Percentiles rank a stretch among this genome's conserved stretches.
Conservation (phyloP, 2,888 invertebrate species). For the Eledone cirrhosa region DNA sequence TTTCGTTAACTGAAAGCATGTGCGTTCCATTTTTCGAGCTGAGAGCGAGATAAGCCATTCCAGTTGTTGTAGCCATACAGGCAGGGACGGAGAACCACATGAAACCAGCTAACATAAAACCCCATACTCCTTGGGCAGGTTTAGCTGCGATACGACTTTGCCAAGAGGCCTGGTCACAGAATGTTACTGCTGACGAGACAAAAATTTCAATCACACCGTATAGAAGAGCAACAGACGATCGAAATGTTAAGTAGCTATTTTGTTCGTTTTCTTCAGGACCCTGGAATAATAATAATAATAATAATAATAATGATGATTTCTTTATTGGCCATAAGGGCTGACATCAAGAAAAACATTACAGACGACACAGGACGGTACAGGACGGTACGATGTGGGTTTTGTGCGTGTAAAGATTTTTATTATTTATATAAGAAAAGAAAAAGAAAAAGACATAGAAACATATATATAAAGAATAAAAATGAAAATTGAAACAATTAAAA, state of each 20-base stretch:
- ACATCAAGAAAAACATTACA: too few relatives aligned
- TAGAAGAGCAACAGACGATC: conserved; percentile 56
- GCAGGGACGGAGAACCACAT: conserved; percentile 67
- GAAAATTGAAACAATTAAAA: too few relatives aligned
- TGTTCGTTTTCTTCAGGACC: conserved; percentile 58
- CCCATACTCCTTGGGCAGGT: conserved; percentile 64
- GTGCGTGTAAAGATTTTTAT: too few relatives aligned
- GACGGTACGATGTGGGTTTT: too few relatives aligned
- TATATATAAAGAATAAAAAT: too few relatives aligned
- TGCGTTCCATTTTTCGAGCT: conserved; percentile 57
- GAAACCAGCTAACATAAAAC: conserved; percentile 64
- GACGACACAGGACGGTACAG: too few relatives aligned
- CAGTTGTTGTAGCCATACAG: conserved; percentile 66
- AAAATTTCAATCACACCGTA: conserved; percentile 64
- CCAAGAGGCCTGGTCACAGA: conserved; percentile 66
- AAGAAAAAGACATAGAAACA: too few relatives aligned
- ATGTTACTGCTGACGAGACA: conserved; percentile 62
- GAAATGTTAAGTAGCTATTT: conserved; percentile 57
- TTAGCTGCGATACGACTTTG: conserved; percentile 66
- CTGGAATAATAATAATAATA: not conserved
- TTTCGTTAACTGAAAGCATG: conserved; percentile 49
- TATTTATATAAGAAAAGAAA: too few relatives aligned
- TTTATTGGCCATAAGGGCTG: too few relatives aligned
- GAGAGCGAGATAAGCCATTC: conserved; percentile 63
- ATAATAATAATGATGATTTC: not conserved